Evolutionary conservation across 2,113 vertebrate species (phyloP).

Genomic region (Psittacara wagleri): DNA sequence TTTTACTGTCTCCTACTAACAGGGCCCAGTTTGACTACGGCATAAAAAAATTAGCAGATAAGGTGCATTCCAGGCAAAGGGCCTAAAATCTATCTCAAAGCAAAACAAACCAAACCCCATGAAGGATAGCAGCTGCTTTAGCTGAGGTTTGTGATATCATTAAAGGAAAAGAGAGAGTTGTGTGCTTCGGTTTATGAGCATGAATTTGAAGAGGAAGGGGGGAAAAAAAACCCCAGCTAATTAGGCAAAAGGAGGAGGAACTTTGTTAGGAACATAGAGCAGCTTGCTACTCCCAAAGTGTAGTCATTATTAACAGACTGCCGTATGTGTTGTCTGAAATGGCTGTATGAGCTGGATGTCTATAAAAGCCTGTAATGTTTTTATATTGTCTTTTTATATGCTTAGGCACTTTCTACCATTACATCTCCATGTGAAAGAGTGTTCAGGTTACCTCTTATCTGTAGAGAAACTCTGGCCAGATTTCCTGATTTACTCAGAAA

Average conservation of each 20-base stretch:
- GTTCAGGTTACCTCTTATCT: not conserved
- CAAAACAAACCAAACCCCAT: not conserved
- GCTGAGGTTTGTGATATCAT: not conserved
- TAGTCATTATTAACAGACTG: not conserved
- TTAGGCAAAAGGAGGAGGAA: not conserved
- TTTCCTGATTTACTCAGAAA: not conserved
- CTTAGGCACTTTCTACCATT: not conserved
- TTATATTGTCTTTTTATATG: not conserved
- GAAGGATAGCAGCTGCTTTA: not conserved
- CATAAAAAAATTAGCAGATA: not conserved
- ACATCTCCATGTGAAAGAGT: not conserved
- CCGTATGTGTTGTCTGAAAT: accelerated
- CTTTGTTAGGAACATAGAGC: not conserved
- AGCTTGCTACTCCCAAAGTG: not conserved
- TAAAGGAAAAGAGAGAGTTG: not conserved
- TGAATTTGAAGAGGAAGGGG: not conserved
- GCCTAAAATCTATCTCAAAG: not conserved
- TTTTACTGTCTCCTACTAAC: not conserved
- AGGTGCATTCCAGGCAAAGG: not conserved
- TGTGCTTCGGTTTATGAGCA: not conserved
- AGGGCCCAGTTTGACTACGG: not conserved
- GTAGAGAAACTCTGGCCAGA: not conserved
- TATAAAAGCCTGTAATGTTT: not conserved
- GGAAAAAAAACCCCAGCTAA: not conserved
- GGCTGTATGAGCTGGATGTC: not conserved